phyloP scores from a whole-genome alignment of 2,888 invertebrate species.

The Eilema caniola region DNA sequence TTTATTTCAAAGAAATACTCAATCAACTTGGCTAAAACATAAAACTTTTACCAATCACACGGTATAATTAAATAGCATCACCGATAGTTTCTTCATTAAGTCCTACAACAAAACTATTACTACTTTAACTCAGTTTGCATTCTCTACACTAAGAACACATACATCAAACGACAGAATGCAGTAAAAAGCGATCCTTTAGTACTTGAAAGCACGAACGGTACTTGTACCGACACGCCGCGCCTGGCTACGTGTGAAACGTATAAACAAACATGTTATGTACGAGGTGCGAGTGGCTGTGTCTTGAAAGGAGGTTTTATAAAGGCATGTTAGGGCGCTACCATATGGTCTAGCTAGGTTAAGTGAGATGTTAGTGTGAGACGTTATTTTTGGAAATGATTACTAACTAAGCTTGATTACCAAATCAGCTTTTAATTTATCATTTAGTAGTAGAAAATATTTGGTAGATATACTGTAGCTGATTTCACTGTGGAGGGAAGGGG shows the following conservation, averaged over 20 bases:
- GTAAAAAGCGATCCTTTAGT: conserved; percentile 72
- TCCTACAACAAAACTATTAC: not conserved
- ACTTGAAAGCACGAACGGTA: conserved; percentile 68
- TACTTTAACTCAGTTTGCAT: conserved; percentile 43
- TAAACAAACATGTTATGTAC: conserved; percentile 70
- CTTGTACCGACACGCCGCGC: conserved; percentile 64
- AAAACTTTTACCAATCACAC: not conserved
- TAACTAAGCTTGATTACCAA: not conserved
- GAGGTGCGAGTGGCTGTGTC: conserved; percentile 64
- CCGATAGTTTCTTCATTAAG: too few species aligned
- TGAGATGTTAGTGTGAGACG: not conserved
- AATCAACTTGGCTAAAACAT: not conserved
- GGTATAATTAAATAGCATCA: too few species aligned
- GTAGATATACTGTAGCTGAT: too few species aligned
- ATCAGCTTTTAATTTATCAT: too few species aligned
- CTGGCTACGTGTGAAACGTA: conserved; percentile 75
- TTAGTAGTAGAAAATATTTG: too few species aligned
- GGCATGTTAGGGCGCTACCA: conserved; percentile 49
- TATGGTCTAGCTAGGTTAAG: conserved; percentile 14
- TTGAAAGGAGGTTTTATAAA: conserved; percentile 69
- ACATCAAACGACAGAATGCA: conserved; percentile 55
- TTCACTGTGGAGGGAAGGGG: too few species aligned
- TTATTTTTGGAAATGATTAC: not conserved
- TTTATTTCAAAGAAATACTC: not conserved
- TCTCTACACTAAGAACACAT: conserved; percentile 25